Percentiles rank a stretch among this genome's conserved stretches.
These are phyloP conservation scores for Himalopsyche kuldschensis DNA, from an alignment of 2,888 invertebrate genomes.

Conservation along the genomic window DNA sequence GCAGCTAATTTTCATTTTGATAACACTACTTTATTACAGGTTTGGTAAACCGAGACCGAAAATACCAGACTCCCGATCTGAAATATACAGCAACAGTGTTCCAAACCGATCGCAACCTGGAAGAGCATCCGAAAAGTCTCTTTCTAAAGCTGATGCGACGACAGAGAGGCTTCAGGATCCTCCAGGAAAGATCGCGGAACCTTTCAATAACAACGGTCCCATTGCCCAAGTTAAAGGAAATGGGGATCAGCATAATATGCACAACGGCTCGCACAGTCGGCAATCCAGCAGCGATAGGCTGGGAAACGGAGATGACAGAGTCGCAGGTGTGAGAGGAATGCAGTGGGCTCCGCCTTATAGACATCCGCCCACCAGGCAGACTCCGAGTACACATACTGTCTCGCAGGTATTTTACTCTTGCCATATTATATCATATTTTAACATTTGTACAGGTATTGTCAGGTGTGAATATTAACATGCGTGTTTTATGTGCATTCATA, in stretches of 20 bases:
- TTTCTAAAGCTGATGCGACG: conserved; percentile 51
- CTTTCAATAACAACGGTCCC: conserved; percentile 14
- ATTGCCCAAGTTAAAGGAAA: neutral
- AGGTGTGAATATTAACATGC: too few species aligned
- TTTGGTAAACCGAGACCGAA: conserved; percentile 60
- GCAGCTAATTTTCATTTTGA: neutral
- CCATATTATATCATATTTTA: too few species aligned
- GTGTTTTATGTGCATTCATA: too few species aligned
- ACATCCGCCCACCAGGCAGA: conserved; percentile 47
- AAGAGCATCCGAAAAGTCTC: conserved; percentile 55
- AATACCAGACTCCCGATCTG: conserved; percentile 45
- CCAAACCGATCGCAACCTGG: conserved; percentile 54
- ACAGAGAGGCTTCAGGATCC: conserved; percentile 51
- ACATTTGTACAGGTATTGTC: too few species aligned
- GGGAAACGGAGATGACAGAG: conserved; percentile 28
- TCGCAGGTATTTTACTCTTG: conserved; percentile 29
- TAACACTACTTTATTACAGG: conserved; percentile 46
- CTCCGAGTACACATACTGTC: conserved; percentile 36
- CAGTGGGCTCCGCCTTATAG: conserved; percentile 49
- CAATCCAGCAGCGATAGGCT: conserved; percentile 33
- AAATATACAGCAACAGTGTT: conserved; percentile 50
- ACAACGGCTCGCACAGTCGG: conserved; percentile 36
- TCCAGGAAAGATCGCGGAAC: conserved; percentile 44
- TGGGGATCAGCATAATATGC: conserved; percentile 3
- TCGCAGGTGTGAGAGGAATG: conserved; percentile 29